Evolutionary conservation across 2,113 vertebrate species (phyloP).

Genomic region (Channa argus): DNA sequence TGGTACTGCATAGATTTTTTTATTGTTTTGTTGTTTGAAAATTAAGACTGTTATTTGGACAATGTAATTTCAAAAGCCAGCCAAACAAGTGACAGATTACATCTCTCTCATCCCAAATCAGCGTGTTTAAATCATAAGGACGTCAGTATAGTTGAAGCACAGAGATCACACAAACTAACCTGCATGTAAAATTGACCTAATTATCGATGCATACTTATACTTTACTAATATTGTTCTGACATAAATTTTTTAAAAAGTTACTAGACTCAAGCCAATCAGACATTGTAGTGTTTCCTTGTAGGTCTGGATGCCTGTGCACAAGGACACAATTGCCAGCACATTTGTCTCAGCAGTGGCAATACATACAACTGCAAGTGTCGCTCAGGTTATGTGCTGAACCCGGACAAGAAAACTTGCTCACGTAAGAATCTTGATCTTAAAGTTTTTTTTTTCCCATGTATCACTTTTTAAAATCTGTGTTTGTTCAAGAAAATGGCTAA

Average conservation of each 20-base stretch:
- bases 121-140: neutral
- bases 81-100: neutral
- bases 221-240: constrained; percentile 26
- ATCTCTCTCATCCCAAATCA: neutral
- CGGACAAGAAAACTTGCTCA: constrained; percentile 87
- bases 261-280: constrained; percentile 58
- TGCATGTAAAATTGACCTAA: constrained; percentile 21
- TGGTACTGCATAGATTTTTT: no score
- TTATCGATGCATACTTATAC: constrained; percentile 4
- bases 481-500: neutral
- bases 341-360: constrained; percentile 79
- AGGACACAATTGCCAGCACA: constrained; percentile 86
- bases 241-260: constrained; percentile 19
- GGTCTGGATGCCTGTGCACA: constrained; percentile 82
- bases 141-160: constrained; percentile 14
- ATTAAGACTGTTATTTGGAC: no score
- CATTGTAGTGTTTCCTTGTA: constrained; percentile 65
- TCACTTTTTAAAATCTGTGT: neutral
- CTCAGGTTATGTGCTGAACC: constrained; percentile 83
- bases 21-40: no score
- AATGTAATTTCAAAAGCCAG: no score
- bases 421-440: constrained; percentile 66
- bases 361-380: constrained; percentile 84
- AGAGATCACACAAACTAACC: constrained; percentile 48
- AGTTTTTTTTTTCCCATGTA: neutral